Base-by-base conservation (phyloP, 2,888 invertebrate species). In the Zhuqinia jingwanae region DNA sequence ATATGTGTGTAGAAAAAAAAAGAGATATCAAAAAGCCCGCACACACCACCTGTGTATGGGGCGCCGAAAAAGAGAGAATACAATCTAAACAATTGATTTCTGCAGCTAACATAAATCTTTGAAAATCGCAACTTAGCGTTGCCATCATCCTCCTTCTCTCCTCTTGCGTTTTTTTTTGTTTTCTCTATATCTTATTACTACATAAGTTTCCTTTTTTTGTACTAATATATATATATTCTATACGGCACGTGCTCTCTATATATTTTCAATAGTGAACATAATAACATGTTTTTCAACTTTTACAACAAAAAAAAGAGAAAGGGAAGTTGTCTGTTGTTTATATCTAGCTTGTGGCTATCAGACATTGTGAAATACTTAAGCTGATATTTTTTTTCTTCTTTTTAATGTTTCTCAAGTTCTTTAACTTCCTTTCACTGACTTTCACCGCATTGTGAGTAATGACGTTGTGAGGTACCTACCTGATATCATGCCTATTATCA, bases 21-120 rank as follows among this genome's bases (percentile, higher is more conserved):
- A n/a, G n/a, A n/a, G n/a, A n/a, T n/a, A n/a, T n/a, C n/a, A n/a
- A n/a, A n/a, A n/a, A n/a, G n/a, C n/a, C n/a, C n/a, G n/a, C n/a
- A n/a, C n/a, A n/a, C n/a, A n/a, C n/a, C n/a, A n/a, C n/a, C n/a
- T n/a, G n/a, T n/a, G n/a, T n/a, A n/a, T n/a, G n/a, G 73, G 79
- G 87, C 76, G 22, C 25, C 65, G 82, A 60, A 68, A 78, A 73
- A 82, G 56, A 25, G 75, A 45, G 50, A 85, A 56, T 60, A 84
- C 77, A 84, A 56, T 84, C 84, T 68, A 77, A 83, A 84, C 84
- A 87, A 87, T 87, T 87, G 87, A 87, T 87, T 87, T 80, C 84
- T 80, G 58, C 68, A 76, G 75, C 78, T 22, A 75, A 76, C 84
- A 84, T 87, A 87, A 84, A 87, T 87, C 84, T 83, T 83, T 25